Conservation (phyloP, 2,797 vertebrate species). For the Urosaurus nigricauda region DNA sequence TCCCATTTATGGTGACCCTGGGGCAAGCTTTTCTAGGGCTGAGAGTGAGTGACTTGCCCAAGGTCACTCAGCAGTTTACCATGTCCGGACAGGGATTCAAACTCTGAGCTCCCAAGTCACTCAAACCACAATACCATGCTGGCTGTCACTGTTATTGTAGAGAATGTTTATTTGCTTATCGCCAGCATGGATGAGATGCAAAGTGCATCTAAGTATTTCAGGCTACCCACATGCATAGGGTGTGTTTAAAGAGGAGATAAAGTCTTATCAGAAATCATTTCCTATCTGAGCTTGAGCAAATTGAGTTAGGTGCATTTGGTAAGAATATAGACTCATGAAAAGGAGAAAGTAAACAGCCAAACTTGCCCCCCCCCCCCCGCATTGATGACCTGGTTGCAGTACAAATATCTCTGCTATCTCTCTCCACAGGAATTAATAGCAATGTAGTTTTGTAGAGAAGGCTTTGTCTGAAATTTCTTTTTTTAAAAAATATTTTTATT, state of each 20-base stretch:
- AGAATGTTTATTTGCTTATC: conserved; percentile 58
- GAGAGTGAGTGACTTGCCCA: no score
- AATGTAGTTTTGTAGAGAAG: background rate
- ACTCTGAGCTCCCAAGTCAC: no score
- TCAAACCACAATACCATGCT: no score
- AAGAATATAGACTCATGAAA: background rate
- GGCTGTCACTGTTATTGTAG: conserved; percentile 38
- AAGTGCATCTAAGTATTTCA: conserved; percentile 31
- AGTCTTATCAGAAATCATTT: conserved; percentile 28
- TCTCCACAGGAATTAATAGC: background rate
- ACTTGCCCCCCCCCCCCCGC: no score
- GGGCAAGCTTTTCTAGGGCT: no score
- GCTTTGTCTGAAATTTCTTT: background rate
- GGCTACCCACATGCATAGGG: background rate
- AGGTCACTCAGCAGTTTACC: no score
- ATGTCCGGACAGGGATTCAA: no score
- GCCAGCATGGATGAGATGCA: conserved; percentile 54
- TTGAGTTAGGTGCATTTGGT: no score
- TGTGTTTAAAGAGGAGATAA: conserved; percentile 22
- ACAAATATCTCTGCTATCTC: background rate
- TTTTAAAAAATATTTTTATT: no score
- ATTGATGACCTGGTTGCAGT: background rate
- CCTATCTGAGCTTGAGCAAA: background rate
- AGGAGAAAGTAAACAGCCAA: background rate
- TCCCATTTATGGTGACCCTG: no score